phyloP scores from a whole-genome alignment of 2,888 invertebrate genomes.

The Theretra japonica region DNA sequence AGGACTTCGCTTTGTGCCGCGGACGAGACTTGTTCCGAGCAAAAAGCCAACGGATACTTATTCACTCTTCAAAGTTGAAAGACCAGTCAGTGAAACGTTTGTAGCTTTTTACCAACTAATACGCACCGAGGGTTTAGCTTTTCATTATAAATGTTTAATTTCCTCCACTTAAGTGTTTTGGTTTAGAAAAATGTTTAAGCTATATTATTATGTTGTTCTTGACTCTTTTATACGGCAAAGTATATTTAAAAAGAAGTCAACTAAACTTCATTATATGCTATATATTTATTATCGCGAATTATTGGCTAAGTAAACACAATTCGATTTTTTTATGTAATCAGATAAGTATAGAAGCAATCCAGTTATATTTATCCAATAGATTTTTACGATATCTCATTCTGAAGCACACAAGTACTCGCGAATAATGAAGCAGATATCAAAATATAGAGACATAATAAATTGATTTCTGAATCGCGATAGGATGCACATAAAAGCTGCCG shows the following conservation, averaged over 20 bases:
- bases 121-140: background rate
- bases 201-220: no score
- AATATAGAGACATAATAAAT: slow-evolving; percentile 21
- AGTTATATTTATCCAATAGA: background rate
- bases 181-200: no score
- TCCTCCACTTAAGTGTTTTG: background rate
- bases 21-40: slow-evolving; percentile 3
- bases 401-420: background rate
- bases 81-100: slow-evolving; percentile 1
- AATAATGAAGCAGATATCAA: background rate
- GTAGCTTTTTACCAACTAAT: background rate
- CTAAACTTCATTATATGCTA: no score
- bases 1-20: slow-evolving; percentile 24
- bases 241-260: no score
- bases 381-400: background rate
- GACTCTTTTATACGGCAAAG: no score
- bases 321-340: background rate
- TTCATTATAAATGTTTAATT: background rate
- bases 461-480: slow-evolving; percentile 30
- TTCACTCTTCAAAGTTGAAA: slow-evolving; percentile 19
- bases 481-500: slow-evolving; percentile 24
- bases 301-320: no score
- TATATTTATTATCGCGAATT: no score
- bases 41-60: slow-evolving; percentile 23
- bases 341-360: background rate